Conservation (phyloP, 2,888 invertebrate genomes). For the Dasypolia templi region DNA sequence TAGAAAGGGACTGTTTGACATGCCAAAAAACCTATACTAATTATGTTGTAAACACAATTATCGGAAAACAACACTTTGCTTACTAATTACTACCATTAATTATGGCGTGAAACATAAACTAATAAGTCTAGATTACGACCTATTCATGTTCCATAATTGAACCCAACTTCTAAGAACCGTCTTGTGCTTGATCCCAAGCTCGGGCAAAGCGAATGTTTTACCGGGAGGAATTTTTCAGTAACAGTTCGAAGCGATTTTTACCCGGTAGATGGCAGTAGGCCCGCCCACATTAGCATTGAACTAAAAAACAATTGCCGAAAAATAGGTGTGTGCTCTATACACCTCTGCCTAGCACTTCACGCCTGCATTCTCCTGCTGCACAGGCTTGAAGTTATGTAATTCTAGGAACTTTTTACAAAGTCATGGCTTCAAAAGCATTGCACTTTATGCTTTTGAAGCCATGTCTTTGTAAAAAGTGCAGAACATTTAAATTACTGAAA, state of each 20-base stretch:
- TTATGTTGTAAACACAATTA: neutral
- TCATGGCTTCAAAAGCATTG: neutral
- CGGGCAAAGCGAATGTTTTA: neutral
- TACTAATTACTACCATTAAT: neutral
- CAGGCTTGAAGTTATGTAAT: neutral
- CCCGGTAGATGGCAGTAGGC: neutral
- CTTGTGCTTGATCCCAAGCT: neutral
- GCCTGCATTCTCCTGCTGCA: no score
- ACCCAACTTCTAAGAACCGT: neutral
- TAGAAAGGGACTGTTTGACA: no score
- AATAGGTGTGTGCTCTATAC: neutral
- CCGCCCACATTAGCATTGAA: neutral
- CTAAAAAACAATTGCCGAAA: neutral
- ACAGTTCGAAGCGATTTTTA: neutral
- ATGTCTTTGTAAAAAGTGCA: no score
- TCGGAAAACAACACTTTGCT: neutral
- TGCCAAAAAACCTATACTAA: neutral
- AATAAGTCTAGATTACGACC: slow-evolving; percentile 8
- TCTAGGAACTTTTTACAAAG: neutral
- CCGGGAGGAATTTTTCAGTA: neutral
- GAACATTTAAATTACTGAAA: no score
- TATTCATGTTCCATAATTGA: slow-evolving; percentile 1
- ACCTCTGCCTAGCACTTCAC: neutral
- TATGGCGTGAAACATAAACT: neutral
- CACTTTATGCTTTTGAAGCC: no score